Percentiles rank a stretch among this genome's conserved stretches.
phyloP scores from a whole-genome alignment of 1,140 invertebrate genomes.

The Anagrus nilaparvatae region DNA sequence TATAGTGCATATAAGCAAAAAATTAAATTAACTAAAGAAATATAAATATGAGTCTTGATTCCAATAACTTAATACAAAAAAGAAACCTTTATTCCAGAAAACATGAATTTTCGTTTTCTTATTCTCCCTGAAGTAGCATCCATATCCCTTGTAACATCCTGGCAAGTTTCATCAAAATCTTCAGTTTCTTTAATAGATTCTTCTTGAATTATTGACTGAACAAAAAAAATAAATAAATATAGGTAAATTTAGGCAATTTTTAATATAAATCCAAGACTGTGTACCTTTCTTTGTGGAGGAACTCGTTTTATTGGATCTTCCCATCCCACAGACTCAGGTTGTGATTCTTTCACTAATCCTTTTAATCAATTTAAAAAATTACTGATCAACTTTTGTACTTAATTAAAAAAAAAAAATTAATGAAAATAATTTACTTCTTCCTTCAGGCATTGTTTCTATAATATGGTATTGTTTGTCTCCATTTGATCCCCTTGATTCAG shows the following conservation, averaged over 20 bases:
- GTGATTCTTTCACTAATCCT: conserved; percentile 37
- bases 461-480: conserved; percentile 21
- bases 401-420: conserved; percentile 12
- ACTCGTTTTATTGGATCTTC: conserved; percentile 33
- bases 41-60: neutral
- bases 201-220: conserved; percentile 7
- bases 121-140: neutral
- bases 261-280: neutral
- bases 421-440: conserved; percentile 4
- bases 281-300: conserved; percentile 16
- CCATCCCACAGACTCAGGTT: conserved; percentile 44
- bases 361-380: conserved; percentile 7
- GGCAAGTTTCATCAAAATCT: conserved; percentile 6
- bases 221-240: conserved; percentile 7
- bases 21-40: neutral
- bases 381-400: neutral
- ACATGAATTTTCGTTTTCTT: conserved; percentile 32
- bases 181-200: conserved; percentile 9
- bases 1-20: too few species aligned
- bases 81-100: conserved; percentile 33
- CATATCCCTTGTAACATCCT: conserved; percentile 1
- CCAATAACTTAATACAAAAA: neutral
- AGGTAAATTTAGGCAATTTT: conserved; percentile 1
- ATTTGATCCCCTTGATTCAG: conserved; percentile 27
- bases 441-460: conserved; percentile 15